These are phyloP conservation scores for Sceliomorpha sp. DNA, from an alignment of 2,888 invertebrate genomes.

Conservation along the genomic window DNA sequence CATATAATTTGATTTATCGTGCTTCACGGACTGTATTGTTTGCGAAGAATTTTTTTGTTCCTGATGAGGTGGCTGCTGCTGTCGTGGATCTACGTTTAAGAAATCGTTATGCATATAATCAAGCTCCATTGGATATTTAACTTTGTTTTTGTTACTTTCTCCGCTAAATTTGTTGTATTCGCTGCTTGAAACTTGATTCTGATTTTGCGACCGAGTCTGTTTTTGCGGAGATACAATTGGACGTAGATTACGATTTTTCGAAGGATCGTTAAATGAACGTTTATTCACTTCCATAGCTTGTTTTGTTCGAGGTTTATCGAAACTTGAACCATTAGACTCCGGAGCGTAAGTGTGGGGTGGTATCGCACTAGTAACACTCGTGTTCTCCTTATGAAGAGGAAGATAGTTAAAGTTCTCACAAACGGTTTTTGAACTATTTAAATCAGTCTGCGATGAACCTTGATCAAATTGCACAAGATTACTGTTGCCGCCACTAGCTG, in stretches of 20 bases:
- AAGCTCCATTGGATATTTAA: constrained; percentile 72
- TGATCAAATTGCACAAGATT: constrained; percentile 59
- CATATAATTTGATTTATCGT: constrained; percentile 70
- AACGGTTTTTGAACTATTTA: constrained; percentile 63
- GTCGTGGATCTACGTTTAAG: constrained; percentile 63
- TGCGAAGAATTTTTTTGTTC: constrained; percentile 60
- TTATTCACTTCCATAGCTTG: constrained; percentile 66
- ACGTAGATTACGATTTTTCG: constrained; percentile 68
- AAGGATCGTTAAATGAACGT: constrained; percentile 64
- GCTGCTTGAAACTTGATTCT: constrained; percentile 53
- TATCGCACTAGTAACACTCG: constrained; percentile 39
- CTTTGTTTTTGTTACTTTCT: constrained; percentile 68
- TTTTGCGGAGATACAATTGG: constrained; percentile 63
- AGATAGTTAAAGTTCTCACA: constrained; percentile 74
- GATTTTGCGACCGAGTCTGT: constrained; percentile 63
- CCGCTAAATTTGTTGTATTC: constrained; percentile 67
- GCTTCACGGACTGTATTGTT: constrained; percentile 48
- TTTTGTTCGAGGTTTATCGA: constrained; percentile 71
- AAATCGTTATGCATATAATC: constrained; percentile 73
- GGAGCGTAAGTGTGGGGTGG: constrained; percentile 47
- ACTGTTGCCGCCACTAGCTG: constrained; percentile 61
- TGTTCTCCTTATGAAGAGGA: constrained; percentile 68
- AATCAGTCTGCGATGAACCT: constrained; percentile 28
- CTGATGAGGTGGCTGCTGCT: constrained; percentile 62
- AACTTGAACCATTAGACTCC: constrained; percentile 45